phyloP scores from a whole-genome alignment of 2,113 vertebrate species.

The Pontoporia blainvillei region DNA sequence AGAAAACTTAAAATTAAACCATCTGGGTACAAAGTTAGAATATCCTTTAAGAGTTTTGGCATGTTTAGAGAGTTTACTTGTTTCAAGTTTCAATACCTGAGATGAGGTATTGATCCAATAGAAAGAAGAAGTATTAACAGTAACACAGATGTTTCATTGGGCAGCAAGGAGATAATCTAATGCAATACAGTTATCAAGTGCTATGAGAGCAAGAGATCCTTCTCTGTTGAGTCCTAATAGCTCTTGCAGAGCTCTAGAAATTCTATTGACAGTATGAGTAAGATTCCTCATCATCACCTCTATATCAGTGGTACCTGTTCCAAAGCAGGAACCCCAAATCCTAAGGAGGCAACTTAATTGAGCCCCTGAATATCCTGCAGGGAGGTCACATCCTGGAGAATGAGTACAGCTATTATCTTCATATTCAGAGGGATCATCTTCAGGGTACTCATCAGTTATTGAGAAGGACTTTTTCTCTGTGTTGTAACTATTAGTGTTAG shows the following conservation, averaged over 20 bases:
- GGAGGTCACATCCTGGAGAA: neutral
- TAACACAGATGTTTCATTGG: neutral
- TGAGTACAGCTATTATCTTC: neutral
- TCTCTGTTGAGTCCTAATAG: neutral
- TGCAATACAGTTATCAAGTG: neutral
- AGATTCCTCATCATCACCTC: neutral
- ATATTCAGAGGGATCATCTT: neutral
- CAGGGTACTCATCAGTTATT: neutral
- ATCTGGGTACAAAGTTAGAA: neutral
- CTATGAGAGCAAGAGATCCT: neutral
- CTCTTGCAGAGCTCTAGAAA: neutral
- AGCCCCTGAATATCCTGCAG: neutral
- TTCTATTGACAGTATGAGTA: neutral
- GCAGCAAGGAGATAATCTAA: neutral
- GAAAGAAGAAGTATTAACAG: neutral
- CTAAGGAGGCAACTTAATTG: neutral
- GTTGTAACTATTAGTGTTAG: neutral
- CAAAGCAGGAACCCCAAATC: neutral
- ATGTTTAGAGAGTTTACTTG: neutral
- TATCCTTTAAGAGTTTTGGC: neutral
- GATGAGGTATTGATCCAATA: neutral
- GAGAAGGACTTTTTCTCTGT: fast-evolving
- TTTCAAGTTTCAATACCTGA: neutral
- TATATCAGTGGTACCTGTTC: neutral
- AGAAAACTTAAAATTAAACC: neutral